Conservation (phyloP, 2,113 vertebrate species). For the Pollachius pollachius region DNA sequence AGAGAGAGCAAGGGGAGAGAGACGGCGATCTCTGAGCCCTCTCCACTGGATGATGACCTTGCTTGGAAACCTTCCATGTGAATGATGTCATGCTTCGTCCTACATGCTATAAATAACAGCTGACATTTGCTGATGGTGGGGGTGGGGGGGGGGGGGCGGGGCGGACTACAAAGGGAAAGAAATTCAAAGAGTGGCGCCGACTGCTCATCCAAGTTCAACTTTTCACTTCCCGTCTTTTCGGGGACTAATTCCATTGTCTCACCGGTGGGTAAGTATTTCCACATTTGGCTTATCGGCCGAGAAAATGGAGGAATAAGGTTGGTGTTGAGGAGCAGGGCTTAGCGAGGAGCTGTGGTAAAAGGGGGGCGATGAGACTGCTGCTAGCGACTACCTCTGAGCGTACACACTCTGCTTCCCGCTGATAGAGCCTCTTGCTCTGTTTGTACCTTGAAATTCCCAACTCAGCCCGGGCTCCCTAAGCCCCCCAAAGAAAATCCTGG, state of each 20-base stretch:
- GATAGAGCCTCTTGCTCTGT: constrained; percentile 48
- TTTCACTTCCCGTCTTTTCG: constrained; percentile 18
- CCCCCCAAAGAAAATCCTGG: constrained; percentile 52
- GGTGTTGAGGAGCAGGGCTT: constrained; percentile 55
- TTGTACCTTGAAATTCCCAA: constrained; percentile 52
- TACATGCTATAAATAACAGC: constrained; percentile 64
- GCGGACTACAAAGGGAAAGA: constrained; percentile 21
- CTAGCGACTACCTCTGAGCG: constrained; percentile 33
- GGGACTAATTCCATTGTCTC: constrained; percentile 41
- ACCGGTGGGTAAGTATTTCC: constrained; percentile 42
- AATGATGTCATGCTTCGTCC: constrained; percentile 61
- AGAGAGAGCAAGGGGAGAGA: constrained; percentile 26
- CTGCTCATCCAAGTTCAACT: too few relatives aligned
- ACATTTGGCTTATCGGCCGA: constrained; percentile 56
- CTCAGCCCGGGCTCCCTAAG: constrained; percentile 44
- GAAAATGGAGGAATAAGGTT: constrained; percentile 43
- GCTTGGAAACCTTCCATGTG: constrained; percentile 57
- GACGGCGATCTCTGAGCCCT: constrained; percentile 43
- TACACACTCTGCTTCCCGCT: constrained; percentile 54
- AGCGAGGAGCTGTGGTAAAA: constrained; percentile 57
- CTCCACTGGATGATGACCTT: constrained; percentile 55
- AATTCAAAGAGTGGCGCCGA: constrained; percentile 11
- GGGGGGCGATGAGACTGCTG: constrained; percentile 31
- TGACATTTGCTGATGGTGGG: constrained; percentile 30
- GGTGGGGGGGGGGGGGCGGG: neutral